Conservation (phyloP, 2,888 invertebrate species). For the Nomada ruficornis region DNA sequence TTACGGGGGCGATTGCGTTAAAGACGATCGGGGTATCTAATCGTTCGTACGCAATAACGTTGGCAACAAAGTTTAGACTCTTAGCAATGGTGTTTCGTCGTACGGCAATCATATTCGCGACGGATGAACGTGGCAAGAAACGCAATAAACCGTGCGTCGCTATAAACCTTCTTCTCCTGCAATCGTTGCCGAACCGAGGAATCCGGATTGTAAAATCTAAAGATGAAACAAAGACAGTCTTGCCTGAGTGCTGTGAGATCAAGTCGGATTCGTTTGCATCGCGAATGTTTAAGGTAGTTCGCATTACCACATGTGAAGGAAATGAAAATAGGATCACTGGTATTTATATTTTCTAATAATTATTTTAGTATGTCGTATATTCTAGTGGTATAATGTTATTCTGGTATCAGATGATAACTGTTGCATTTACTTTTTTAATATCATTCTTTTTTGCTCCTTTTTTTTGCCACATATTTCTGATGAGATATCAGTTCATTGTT, state of each 20-base stretch:
- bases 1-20: conserved; percentile 20
- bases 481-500: no score
- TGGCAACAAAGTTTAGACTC: conserved; percentile 25
- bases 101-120: conserved; percentile 36
- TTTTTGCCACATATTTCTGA: no score
- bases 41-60: conserved; percentile 17
- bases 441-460: no score
- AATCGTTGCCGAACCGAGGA: conserved; percentile 30
- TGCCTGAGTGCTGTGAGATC: background rate
- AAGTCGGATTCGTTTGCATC: background rate
- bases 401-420: no score
- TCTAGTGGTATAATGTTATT: no score
- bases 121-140: conserved; percentile 18
- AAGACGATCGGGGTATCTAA: conserved; percentile 5
- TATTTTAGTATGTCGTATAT: no score
- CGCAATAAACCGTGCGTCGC: conserved; percentile 42
- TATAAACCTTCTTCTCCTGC: conserved; percentile 30
- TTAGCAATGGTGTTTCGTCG: background rate
- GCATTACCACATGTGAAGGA: background rate
- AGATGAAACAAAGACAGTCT: conserved; percentile 24
- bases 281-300: background rate
- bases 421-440: no score
- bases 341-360: no score
- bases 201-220: conserved; percentile 50
- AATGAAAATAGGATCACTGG: background rate